A percentile compares a stretch with the other conserved stretches of the same genome.
Evolutionary conservation across 2,888 invertebrate species (phyloP).

Genomic region (Caenorhabditis sp.): DNA sequence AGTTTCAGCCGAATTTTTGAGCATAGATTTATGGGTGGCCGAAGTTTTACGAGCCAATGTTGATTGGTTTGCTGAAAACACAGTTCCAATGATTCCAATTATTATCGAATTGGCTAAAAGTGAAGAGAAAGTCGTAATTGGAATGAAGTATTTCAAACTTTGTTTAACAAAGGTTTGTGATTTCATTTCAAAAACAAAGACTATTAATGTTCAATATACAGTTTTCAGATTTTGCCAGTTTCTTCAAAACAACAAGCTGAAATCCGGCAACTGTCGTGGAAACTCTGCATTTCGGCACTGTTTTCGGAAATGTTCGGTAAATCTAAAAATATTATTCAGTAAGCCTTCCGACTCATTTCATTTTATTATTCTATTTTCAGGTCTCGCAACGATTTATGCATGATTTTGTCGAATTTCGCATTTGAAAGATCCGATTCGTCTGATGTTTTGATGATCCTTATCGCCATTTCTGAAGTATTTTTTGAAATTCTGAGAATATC

Average conservation of each 20-base stretch:
- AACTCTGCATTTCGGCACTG: background rate
- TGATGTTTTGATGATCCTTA: background rate
- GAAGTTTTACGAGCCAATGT: background rate
- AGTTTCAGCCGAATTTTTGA: background rate
- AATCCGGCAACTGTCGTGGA: background rate
- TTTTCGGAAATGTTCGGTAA: background rate
- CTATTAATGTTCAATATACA: background rate
- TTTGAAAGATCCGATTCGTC: background rate
- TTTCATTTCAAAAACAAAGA: background rate
- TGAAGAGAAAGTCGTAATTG: background rate
- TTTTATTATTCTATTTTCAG: background rate
- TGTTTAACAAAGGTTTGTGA: background rate
- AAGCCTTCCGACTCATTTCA: background rate
- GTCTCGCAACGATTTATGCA: background rate
- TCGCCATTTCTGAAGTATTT: background rate
- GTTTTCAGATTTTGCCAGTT: background rate
- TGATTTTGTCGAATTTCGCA: background rate
- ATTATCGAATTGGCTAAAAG: background rate
- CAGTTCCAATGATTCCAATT: background rate
- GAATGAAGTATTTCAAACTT: background rate
- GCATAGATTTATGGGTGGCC: background rate
- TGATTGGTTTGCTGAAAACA: background rate
- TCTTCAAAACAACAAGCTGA: background rate
- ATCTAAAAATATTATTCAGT: background rate
- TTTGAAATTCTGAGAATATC: background rate